phyloP scores from a whole-genome alignment of 2,888 invertebrate species.

The Rhingia campestris region DNA sequence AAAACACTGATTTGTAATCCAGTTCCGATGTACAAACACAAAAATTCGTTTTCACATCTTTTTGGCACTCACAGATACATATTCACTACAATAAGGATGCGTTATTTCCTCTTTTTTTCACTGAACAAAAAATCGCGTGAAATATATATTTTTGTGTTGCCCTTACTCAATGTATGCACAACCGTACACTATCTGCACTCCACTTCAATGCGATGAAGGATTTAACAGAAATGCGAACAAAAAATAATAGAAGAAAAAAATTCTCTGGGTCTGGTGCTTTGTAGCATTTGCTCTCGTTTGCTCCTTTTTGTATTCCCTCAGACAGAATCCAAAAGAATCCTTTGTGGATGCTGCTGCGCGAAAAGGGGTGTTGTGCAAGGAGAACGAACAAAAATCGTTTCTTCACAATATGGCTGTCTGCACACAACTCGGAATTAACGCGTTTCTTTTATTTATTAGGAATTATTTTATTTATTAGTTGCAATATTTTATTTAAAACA shows the following conservation, averaged over 20 bases:
- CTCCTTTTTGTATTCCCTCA: constrained; percentile 33
- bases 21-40: constrained; percentile 40
- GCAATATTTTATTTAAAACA: constrained; percentile 11
- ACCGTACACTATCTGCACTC: constrained; percentile 46
- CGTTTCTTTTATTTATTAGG: background rate
- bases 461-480: constrained; percentile 14
- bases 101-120: constrained; percentile 35
- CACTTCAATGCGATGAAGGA: constrained; percentile 63
- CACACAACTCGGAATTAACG: constrained; percentile 20
- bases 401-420: constrained; percentile 66
- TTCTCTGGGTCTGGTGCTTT: constrained; percentile 21
- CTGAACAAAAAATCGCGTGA: constrained; percentile 3
- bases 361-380: constrained; percentile 67
- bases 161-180: constrained; percentile 30
- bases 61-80: constrained; percentile 50
- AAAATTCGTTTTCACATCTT: constrained; percentile 44
- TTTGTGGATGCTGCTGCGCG: constrained; percentile 68
- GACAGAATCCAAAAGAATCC: constrained; percentile 37
- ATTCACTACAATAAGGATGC: constrained; percentile 41
- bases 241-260: constrained; percentile 9
- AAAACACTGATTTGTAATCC: constrained; percentile 53
- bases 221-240: constrained; percentile 59
- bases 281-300: constrained; percentile 51
- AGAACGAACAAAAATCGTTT: constrained; percentile 37
- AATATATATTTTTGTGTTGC: constrained; percentile 2